A percentile compares a stretch with the other conserved stretches of the same genome.
These are phyloP conservation scores for Parazoanthus darwini DNA, from an alignment of 92 coral and sea anemone species.

Conservation along the genomic window DNA sequence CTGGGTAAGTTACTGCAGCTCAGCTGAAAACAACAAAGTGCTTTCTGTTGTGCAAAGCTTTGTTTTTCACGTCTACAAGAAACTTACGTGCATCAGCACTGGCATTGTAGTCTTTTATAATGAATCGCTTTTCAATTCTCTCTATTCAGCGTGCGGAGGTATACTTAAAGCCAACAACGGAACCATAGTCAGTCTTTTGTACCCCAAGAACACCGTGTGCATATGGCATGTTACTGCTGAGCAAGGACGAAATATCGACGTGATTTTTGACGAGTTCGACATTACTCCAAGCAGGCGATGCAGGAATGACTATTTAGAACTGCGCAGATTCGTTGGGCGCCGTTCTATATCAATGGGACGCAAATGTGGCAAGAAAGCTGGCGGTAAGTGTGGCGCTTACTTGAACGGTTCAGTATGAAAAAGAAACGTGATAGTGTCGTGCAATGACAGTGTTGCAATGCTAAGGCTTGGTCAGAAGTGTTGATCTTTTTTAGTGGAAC, in stretches of 20 bases:
- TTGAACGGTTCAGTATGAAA: no score
- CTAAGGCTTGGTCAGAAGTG: no score
- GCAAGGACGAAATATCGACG: background rate
- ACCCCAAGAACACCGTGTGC: conserved; percentile 12
- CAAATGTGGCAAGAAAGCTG: background rate
- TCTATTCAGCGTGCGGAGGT: conserved; percentile 13
- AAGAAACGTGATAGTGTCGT: no score
- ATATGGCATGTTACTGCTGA: background rate
- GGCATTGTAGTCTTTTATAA: background rate
- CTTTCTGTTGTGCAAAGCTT: no score
- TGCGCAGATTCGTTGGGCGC: conserved; percentile 22
- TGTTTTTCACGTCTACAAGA: no score
- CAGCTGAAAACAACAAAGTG: no score
- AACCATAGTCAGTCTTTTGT: background rate
- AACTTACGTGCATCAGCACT: no score
- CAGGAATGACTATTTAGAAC: background rate
- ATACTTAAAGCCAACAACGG: background rate
- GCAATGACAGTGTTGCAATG: no score
- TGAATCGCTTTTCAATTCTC: background rate
- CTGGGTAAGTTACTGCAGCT: background rate
- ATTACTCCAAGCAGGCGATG: conserved; percentile 6
- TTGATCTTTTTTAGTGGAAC: no score
- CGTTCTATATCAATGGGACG: conserved; percentile 18
- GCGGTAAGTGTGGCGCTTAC: background rate
- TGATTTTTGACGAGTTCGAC: conserved; percentile 17